Conservation (phyloP, 2,888 invertebrate genomes). For the Agonopterix arenella region DNA sequence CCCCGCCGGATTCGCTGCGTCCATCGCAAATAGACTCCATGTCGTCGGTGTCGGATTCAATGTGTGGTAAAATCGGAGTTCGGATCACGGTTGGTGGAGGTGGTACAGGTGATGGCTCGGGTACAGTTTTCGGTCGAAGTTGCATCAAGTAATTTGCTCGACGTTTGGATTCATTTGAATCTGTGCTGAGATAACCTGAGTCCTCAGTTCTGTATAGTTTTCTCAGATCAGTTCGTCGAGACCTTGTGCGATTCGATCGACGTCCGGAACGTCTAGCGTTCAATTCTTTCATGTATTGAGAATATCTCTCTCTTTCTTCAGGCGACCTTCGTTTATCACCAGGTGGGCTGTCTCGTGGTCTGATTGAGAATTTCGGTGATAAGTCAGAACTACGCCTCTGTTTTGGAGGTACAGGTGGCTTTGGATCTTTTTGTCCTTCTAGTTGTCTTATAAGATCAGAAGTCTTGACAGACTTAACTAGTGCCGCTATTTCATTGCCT, state of each 20-base stretch:
- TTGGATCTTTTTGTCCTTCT: conserved; percentile 43
- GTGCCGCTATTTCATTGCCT: conserved; percentile 45
- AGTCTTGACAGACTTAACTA: conserved; percentile 42
- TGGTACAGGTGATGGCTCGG: conserved; percentile 29
- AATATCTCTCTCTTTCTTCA: conserved; percentile 59
- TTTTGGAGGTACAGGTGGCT: conserved; percentile 64
- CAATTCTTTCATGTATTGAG: conserved; percentile 44
- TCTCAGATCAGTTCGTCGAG: conserved; percentile 55
- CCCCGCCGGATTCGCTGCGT: conserved; percentile 90
- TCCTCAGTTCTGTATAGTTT: conserved; percentile 78
- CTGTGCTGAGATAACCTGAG: conserved; percentile 91
- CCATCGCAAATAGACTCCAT: conserved; percentile 87
- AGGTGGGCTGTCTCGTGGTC: conserved; percentile 44
- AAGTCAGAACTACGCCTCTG: conserved; percentile 42
- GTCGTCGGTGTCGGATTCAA: conserved; percentile 81
- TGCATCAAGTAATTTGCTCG: conserved; percentile 67
- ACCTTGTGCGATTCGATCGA: conserved; percentile 56
- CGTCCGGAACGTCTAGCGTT: conserved; percentile 58
- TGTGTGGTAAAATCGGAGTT: conserved; percentile 34
- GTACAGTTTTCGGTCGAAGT: conserved; percentile 46
- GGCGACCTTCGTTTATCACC: conserved; percentile 41
- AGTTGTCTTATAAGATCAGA: conserved; percentile 53
- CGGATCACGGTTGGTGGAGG: conserved; percentile 33
- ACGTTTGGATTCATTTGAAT: conserved; percentile 81
- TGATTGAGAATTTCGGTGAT: conserved; percentile 36